Conservation (phyloP, 2,888 invertebrate genomes). For the Caenorhabditis drosophilae region DNA sequence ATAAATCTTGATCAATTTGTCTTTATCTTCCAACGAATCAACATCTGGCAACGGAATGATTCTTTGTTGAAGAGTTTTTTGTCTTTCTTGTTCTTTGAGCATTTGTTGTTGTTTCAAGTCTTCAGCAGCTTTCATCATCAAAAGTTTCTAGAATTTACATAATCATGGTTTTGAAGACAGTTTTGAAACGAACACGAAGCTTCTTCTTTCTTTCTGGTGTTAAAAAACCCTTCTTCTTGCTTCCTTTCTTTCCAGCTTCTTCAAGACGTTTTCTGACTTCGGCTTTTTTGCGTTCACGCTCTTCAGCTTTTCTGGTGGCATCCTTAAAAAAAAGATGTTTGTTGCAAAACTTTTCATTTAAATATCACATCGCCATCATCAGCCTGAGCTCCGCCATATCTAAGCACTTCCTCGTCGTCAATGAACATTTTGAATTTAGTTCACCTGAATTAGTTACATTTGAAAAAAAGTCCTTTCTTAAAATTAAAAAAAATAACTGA, state of each 20-base stretch:
- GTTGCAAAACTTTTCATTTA: background rate
- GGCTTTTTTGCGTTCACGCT: slow-evolving; percentile 96
- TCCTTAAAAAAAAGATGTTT: slow-evolving; percentile 26
- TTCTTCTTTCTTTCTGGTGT: slow-evolving; percentile 99
- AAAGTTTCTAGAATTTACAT: slow-evolving; percentile 83
- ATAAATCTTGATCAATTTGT: slow-evolving; percentile 56
- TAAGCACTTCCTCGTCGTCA: slow-evolving; percentile 45
- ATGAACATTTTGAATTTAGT: slow-evolving; percentile 22
- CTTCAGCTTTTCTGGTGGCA: slow-evolving; percentile 83
- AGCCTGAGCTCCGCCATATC: slow-evolving; percentile 58
- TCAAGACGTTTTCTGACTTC: slow-evolving; percentile 97
- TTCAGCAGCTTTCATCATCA: slow-evolving; percentile 99
- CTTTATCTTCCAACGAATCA: slow-evolving; percentile 82
- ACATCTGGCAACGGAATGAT: slow-evolving; percentile 87
- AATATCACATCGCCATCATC: slow-evolving; percentile 45
- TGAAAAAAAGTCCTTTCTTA: too few species aligned
- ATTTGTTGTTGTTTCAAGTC: slow-evolving; percentile 98
- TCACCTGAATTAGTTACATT: too few species aligned
- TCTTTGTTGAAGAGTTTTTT: slow-evolving; percentile 84
- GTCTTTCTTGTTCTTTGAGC: slow-evolving; percentile 94
- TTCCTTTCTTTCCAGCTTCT: slow-evolving; percentile 95
- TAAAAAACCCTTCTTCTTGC: slow-evolving; percentile 99
- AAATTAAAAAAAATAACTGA: too few species aligned
- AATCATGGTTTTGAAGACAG: too few species aligned
- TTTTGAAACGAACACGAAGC: slow-evolving; percentile 85